A percentile compares a stretch with the other conserved stretches of the same genome.
Conservation (phyloP, 1,140 invertebrate species). For the Drosophila murphyi region DNA sequence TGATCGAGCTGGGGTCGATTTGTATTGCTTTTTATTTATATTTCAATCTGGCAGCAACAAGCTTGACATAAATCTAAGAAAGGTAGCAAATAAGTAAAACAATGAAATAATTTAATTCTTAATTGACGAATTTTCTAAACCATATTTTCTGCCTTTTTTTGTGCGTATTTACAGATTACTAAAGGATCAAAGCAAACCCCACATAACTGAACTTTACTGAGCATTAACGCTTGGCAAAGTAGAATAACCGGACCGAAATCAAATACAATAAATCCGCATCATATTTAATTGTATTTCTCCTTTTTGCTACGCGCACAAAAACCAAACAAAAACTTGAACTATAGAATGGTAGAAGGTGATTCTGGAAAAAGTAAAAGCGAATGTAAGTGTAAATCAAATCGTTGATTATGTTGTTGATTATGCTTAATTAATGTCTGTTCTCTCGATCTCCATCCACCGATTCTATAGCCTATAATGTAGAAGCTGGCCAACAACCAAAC, state of each 20-base stretch:
- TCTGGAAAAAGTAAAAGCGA: conserved; percentile 89
- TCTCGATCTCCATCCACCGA: not conserved
- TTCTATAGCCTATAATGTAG: conserved; percentile 85
- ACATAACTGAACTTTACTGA: conserved; percentile 54
- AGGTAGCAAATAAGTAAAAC: not conserved
- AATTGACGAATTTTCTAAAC: not conserved
- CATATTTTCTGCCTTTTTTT: conserved; percentile 1
- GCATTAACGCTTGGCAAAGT: conserved; percentile 48
- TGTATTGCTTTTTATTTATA: not conserved
- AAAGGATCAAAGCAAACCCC: conserved; percentile 39
- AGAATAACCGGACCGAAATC: conserved; percentile 11
- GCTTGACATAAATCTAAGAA: not conserved
- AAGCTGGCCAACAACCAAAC: conserved; percentile 89
- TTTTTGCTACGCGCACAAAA: conserved; percentile 82
- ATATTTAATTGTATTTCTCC: conserved; percentile 47
- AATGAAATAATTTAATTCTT: not conserved
- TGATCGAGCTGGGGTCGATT: conserved; percentile 43
- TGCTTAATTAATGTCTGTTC: not conserved
- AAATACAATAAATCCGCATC: conserved; percentile 29
- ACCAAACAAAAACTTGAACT: conserved; percentile 84
- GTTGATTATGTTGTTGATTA: not conserved
- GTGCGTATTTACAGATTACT: conserved; percentile 57
- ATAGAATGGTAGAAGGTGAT: conserved; percentile 93
- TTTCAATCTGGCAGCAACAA: not conserved
- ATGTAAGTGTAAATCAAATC: conserved; percentile 85